Evolutionary conservation across 2,797 vertebrate species (phyloP).

Genomic region (Geotrypetes seraphini): DNA sequence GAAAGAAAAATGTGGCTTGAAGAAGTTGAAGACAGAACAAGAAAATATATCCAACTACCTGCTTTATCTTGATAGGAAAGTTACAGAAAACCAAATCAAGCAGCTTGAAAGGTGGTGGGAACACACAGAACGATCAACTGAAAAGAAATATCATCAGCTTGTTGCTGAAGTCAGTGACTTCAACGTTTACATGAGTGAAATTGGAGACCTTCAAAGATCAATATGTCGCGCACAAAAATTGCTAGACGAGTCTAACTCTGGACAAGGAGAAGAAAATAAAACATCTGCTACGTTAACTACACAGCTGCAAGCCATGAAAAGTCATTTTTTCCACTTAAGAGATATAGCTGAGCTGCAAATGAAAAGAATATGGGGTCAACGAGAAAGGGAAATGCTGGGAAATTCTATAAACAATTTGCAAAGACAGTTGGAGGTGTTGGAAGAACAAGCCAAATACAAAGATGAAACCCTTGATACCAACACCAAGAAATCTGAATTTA

Average conservation of each 20-base stretch:
- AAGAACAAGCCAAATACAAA: conserved; percentile 32
- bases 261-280: conserved; percentile 32
- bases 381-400: conserved; percentile 56
- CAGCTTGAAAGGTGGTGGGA: conserved; percentile 63
- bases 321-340: conserved; percentile 50
- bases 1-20: conserved; percentile 56
- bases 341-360: conserved; percentile 48
- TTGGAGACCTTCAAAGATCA: not conserved
- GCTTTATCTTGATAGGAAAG: conserved; percentile 50
- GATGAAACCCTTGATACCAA: conserved; percentile 31
- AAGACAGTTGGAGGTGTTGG: conserved; percentile 42
- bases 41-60: conserved; percentile 46
- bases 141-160: conserved; percentile 50
- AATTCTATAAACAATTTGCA: conserved; percentile 51
- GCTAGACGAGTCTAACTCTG: conserved; percentile 36
- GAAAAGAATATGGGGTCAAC: conserved; percentile 53
- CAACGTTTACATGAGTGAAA: conserved; percentile 37
- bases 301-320: conserved; percentile 59
- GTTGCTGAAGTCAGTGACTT: conserved; percentile 47
- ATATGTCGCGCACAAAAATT: conserved; percentile 38
- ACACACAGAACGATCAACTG: conserved; percentile 45
- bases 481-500: conserved; percentile 52
- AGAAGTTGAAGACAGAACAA: conserved; percentile 48
- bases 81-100: conserved; percentile 47
- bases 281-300: conserved; percentile 46